Evolutionary conservation across 2,797 vertebrate species (phyloP).

Genomic region (Sebastes taczanowskii): DNA sequence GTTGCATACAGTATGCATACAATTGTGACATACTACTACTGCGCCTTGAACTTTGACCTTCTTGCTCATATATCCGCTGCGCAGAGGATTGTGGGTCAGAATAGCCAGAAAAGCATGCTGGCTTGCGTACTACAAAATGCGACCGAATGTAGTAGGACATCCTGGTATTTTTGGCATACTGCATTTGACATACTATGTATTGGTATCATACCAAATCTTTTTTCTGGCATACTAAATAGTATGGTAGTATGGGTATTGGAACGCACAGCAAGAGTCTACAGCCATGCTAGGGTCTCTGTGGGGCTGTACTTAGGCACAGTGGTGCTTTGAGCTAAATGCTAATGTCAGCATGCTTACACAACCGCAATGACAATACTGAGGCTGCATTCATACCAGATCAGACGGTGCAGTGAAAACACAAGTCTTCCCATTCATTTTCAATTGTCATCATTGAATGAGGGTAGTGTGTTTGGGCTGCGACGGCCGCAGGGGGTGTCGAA

Average conservation of each 20-base stretch:
- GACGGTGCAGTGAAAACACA: not conserved
- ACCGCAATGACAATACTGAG: not conserved
- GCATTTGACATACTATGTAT: not conserved
- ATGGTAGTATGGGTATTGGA: too few species aligned
- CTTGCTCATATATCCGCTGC: not conserved
- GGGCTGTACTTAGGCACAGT: not conserved
- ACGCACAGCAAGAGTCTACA: not conserved
- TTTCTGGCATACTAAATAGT: too few species aligned
- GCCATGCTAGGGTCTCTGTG: not conserved
- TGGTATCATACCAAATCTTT: too few species aligned
- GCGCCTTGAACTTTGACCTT: not conserved
- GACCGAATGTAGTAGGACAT: not conserved
- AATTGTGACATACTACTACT: not conserved
- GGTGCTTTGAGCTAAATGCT: not conserved
- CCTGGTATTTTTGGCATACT: not conserved
- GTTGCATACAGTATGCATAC: not conserved
- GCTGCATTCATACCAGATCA: not conserved
- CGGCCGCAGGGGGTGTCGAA: too few species aligned
- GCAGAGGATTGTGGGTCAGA: not conserved
- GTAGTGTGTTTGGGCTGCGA: not conserved
- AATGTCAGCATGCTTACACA: not conserved
- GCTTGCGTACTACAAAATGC: too few species aligned
- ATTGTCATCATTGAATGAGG: not conserved
- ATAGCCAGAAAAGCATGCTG: too few species aligned
- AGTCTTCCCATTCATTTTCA: not conserved